phyloP scores from a whole-genome alignment of 2,888 invertebrate species.

The Lycophotia porphyrea region DNA sequence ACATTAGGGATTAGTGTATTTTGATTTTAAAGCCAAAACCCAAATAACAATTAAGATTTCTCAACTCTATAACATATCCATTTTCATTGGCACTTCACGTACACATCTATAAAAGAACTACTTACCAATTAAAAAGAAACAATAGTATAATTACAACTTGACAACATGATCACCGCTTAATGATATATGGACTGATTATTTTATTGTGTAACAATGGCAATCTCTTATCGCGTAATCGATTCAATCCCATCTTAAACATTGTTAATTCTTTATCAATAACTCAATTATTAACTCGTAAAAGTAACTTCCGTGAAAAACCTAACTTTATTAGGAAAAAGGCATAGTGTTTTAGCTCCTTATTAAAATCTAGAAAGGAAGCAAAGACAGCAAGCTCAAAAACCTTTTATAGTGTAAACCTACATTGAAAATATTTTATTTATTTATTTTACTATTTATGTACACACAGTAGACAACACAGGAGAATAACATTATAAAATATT shows the following conservation, averaged over 20 bases:
- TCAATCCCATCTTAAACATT: constrained; percentile 33
- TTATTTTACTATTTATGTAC: too few relatives aligned
- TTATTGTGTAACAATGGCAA: constrained; percentile 50
- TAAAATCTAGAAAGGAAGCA: constrained; percentile 36
- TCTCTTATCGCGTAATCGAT: constrained; percentile 43
- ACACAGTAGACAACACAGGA: too few relatives aligned
- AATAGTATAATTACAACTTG: constrained; percentile 67
- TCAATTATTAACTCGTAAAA: constrained; percentile 47
- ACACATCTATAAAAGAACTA: constrained; percentile 26
- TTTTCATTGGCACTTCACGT: constrained; percentile 21
- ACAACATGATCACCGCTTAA: constrained; percentile 67
- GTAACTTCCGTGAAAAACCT: constrained; percentile 19
- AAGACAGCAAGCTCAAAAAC: constrained; percentile 1
- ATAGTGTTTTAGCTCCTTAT: constrained; percentile 10
- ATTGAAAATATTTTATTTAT: too few relatives aligned
- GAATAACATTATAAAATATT: too few relatives aligned
- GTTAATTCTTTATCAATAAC: constrained; percentile 35
- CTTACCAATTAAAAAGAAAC: constrained; percentile 65
- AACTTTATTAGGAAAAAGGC: constrained; percentile 25
- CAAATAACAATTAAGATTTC: not conserved
- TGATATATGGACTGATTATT: constrained; percentile 58
- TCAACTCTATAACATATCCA: not conserved
- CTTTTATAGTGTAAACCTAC: too few relatives aligned
- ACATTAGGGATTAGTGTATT: not conserved
- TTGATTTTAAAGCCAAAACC: not conserved